phyloP scores from a whole-genome alignment of 1,140 invertebrate genomes.

The Drosophila jambulina region DNA sequence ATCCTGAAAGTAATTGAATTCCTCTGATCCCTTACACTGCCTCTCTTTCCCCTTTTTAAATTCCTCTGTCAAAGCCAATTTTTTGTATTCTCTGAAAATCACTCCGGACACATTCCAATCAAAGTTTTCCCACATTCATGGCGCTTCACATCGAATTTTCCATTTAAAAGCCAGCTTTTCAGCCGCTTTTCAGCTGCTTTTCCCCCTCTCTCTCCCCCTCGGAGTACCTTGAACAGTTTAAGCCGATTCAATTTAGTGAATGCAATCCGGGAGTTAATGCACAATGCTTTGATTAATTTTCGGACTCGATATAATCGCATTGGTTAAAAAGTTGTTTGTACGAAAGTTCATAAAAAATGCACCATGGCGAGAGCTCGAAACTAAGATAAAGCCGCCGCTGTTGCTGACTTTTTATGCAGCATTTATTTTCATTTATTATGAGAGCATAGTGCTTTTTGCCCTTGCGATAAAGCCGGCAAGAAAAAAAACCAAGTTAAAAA shows the following conservation, averaged over 20 bases:
- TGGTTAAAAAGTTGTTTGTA: conserved; percentile 36
- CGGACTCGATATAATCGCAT: conserved; percentile 33
- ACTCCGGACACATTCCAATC: background rate
- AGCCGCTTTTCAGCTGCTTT: background rate
- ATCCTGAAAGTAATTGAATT: background rate
- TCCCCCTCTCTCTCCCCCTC: background rate
- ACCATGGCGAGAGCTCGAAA: conserved; percentile 44
- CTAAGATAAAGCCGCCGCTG: conserved; percentile 53
- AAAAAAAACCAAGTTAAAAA: conserved; percentile 17
- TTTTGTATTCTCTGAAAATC: background rate
- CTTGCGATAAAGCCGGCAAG: conserved; percentile 14
- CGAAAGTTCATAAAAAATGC: conserved; percentile 19
- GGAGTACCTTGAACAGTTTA: conserved; percentile 27
- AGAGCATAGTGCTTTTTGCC: conserved; percentile 25
- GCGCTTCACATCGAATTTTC: conserved; percentile 21
- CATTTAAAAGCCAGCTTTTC: conserved; percentile 19
- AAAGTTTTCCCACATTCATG: conserved; percentile 13
- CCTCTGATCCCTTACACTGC: background rate
- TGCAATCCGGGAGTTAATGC: conserved; percentile 42
- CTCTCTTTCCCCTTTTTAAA: background rate
- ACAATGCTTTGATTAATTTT: conserved; percentile 50
- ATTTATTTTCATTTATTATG: conserved; percentile 65
- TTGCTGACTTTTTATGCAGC: conserved; percentile 39
- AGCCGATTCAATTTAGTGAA: conserved; percentile 53
- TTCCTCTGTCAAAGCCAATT: background rate